phyloP scores from a whole-genome alignment of 2,888 invertebrate genomes.

The Drosophila cracens region DNA sequence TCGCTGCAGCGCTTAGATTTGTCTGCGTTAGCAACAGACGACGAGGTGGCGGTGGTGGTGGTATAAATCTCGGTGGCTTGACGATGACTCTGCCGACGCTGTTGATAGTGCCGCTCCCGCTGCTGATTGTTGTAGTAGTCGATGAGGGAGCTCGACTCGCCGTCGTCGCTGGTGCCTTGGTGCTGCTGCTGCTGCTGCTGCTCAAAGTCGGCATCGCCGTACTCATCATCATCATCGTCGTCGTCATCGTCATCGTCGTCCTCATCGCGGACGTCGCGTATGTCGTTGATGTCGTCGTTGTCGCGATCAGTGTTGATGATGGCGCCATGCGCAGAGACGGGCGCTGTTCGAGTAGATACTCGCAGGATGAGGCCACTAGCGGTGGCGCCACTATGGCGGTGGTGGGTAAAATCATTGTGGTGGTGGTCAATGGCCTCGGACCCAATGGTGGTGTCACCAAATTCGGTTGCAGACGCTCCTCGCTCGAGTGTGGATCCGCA shows the following conservation, averaged over 20 bases:
- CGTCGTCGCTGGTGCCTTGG: constrained; percentile 80
- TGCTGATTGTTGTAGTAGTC: constrained; percentile 87
- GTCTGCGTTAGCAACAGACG: constrained; percentile 83
- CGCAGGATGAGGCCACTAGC: constrained; percentile 80
- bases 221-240: constrained; percentile 78
- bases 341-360: constrained; percentile 83
- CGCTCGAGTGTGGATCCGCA: constrained; percentile 50
- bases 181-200: neutral
- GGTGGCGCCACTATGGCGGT: constrained; percentile 66
- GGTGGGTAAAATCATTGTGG: constrained; percentile 68
- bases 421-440: constrained; percentile 69
- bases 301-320: constrained; percentile 31
- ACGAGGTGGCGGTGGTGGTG: constrained; percentile 84
- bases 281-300: constrained; percentile 35
- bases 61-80: constrained; percentile 81
- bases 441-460: constrained; percentile 66
- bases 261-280: constrained; percentile 81
- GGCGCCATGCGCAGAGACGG: constrained; percentile 53
- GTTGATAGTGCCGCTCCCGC: constrained; percentile 86
- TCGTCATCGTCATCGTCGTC: constrained; percentile 82
- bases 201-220: constrained; percentile 85
- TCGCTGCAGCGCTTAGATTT: constrained; percentile 74
- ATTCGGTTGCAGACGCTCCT: constrained; percentile 69
- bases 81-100: constrained; percentile 69
- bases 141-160: constrained; percentile 86